Base-by-base conservation (phyloP, 2,113 vertebrate species). In the Carollia perspicillata region DNA sequence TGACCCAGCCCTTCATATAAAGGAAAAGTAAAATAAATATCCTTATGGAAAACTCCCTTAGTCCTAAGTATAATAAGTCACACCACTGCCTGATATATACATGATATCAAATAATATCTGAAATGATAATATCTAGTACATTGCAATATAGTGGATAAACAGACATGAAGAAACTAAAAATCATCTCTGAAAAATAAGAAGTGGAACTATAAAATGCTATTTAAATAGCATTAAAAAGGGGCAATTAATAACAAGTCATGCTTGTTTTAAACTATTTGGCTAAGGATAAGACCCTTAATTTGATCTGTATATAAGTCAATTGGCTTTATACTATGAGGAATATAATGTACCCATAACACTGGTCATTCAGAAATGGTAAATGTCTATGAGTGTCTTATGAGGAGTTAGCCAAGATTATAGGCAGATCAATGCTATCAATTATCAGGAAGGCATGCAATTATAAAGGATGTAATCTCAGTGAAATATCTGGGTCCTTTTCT, bases 41-140 rank as follows among this genome's bases (percentile, higher is more conserved):
- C 28, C 37, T 30, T 33, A 23, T 42, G n/a, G 90, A 81, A 87
- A 79, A 30, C 28, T 63, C 16, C 47, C 42, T 78, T 74, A 40
- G 35, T 95, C 81, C 55, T 96, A 90, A 63, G 23, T 77, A 55
- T 23, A 89, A 75, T 94, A 96, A 93, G 58, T 55, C 42, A 78
- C 0, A 71, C 47, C 33, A 53, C 20, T 44, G 44, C 16, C 69
- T 94, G 37, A 72, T 47, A 92, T 53, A 65, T 35, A n/a, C n/a
- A 30, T 71, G 18, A 37, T 58, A 84, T 26, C 75, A 68, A 30
- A 87, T 88, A 74, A n/a, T 74, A 49, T 42, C n/a, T 95, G 47
- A 18, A 55, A 28, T 65, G 26, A 28, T 93, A 23, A 23, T 60
- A 83, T 44, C 44, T 66, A 84, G 17, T 44, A 3, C 42, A 92